phyloP scores from a whole-genome alignment of 2,797 vertebrate genomes.

The Micropoecilia bifurca region DNA sequence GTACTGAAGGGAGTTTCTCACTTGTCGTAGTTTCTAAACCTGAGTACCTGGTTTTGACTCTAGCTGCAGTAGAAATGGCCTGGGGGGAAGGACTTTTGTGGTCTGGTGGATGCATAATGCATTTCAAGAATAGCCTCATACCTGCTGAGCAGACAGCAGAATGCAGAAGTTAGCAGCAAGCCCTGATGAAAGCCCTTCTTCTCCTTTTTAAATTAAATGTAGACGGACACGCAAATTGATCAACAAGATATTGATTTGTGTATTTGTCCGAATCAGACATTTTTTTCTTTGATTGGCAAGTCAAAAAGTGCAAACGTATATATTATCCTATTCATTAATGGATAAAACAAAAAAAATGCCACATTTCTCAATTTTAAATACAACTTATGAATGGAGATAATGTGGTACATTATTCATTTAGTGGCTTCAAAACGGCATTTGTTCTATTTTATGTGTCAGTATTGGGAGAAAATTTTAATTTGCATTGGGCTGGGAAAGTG shows the following conservation, averaged over 20 bases:
- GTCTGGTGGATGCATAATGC: background rate
- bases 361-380: background rate
- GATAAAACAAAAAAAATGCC: background rate
- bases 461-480: background rate
- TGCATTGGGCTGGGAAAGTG: background rate
- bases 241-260: background rate
- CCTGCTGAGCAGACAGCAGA: background rate
- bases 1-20: slow-evolving; percentile 7
- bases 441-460: background rate
- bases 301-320: background rate
- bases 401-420: background rate
- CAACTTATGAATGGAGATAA: background rate
- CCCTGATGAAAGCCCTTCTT: background rate
- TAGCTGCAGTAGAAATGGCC: slow-evolving; percentile 13
- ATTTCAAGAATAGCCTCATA: background rate
- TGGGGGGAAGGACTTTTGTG: background rate
- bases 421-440: background rate
- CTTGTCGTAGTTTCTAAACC: slow-evolving; percentile 24
- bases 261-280: background rate
- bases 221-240: background rate
- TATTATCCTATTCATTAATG: background rate
- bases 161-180: slow-evolving; percentile 30
- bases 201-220: background rate
- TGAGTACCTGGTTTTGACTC: slow-evolving; percentile 17
- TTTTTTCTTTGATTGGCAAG: background rate